Base-by-base conservation (phyloP, 2,797 vertebrate species). In the Poliocrania exsul region DNA sequence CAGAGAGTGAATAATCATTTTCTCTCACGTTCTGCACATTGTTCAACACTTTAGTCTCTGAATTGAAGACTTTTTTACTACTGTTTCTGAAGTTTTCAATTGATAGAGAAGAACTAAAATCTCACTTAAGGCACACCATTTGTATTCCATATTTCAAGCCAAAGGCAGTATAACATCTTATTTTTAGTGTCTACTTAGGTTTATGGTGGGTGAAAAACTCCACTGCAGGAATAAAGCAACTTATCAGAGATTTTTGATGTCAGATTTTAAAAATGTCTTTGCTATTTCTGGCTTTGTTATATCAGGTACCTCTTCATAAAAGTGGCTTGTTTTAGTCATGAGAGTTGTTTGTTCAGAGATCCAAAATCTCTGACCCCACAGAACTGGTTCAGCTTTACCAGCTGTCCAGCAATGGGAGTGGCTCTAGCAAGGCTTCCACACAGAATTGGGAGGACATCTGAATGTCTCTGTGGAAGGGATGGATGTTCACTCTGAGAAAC, bases 331-430 rank as follows among this genome's bases (percentile, higher is more conserved):
- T 88, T 74, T 83, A 67, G 44, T 25, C 6, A 25, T 28, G 47
- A 42, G 38, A 58, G 6, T 33, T 72, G 10, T 51, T 90, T 61
- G 42, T 81, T 35, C 25, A 13, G 16, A 86, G 8, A 66, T 86
- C 19, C 21, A 38, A 29, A 86, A 25, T 82, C 24, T 7, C 0
- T 60, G 75, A 38, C 66, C n/a, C 18, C 4, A 4, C 9, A 49
- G 44, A 38, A 25, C 11, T 31, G 28, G 13, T 53, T 83, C 31
- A 49, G 33, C 21, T 86, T 75, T 67, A 75, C 21, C 20, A 72
- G 28, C 31, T 80, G 19, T 28, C 42, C 0, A 3, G 6, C 10
- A 40, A 25, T 16, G 20, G 31, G 47, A 82, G 10, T 0, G 0
- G 23, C 11, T 88, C 19, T 64, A 35, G 24, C 10, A 44, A 64